Base-by-base conservation (phyloP, 2,797 vertebrate genomes). In the Chelon auratus region DNA sequence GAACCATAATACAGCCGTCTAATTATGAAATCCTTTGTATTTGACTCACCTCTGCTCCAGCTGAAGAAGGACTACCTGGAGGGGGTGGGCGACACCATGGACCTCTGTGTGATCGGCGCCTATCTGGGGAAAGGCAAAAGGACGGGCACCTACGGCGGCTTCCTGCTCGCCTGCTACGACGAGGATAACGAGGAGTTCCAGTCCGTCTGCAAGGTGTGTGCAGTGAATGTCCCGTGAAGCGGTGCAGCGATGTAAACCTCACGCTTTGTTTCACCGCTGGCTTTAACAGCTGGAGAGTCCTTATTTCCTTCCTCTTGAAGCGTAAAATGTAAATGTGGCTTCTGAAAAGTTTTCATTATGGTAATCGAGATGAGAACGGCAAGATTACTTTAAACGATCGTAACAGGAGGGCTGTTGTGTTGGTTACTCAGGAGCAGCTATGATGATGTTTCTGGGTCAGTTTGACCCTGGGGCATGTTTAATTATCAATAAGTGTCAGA, bases 61-160 rank as follows among this genome's bases (percentile, higher is more conserved):
- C 75, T 98, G 75, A 98, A 97, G 88, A 97, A 98, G 87, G 97
- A 98, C 78, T 97, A 97, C 78, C 92, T 98, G 70, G 95, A 97
- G 0, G 96, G 96, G 0, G 93, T 97, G 6, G 96, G 97, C 0
- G 97, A 97, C 88, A 97, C 96, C 0, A 61, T 98, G 74, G 97
- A 98, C 86, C 94, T 98, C 22, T 96, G 96, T 58, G 97, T 98
- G 78, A 96, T 98, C 0, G 97, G 97, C 0, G 97, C 95, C 47
- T 97, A 97, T 82, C 78, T 96, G 67, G 97, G 97, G 2, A 96
- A 95, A 76, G 96, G 97, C 17, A 97, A 96, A 83, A 90, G 97
- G 57, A 91, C 95, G 0, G 97, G 97, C 30, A 92, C 91, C 2
- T 97, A 97, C 0, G 97, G 96, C 0, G 96, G 97, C 60, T 98